Conservation (phyloP, 1,140 invertebrate genomes). For the Eupeodes corollae region DNA sequence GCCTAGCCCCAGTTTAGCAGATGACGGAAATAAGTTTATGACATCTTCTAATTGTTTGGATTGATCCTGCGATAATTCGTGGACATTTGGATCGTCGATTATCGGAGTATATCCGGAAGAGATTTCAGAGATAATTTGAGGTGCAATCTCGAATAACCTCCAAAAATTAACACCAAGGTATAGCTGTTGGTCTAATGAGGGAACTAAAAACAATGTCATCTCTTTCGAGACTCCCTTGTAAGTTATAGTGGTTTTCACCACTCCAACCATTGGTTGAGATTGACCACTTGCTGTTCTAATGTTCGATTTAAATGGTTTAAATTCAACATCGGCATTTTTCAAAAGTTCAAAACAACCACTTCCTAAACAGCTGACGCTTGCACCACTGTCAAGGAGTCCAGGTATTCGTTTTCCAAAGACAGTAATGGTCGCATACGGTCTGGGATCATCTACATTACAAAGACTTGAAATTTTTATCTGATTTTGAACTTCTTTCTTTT, state of each 20-base stretch:
- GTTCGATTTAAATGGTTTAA: neutral
- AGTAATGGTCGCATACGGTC: no score
- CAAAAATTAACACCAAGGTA: constrained; percentile 6
- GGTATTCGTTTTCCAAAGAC: neutral
- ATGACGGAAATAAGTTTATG: constrained; percentile 9
- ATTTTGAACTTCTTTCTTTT: constrained; percentile 1
- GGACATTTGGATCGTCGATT: neutral
- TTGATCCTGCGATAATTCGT: neutral
- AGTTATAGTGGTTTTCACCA: neutral
- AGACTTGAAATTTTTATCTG: neutral
- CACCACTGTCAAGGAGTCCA: constrained; percentile 3
- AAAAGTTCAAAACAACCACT: neutral
- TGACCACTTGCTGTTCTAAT: constrained; percentile 2
- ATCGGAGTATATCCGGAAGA: constrained; percentile 5
- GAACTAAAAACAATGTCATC: constrained; percentile 1
- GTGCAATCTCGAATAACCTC: no score
- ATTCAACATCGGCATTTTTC: neutral
- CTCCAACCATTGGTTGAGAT: neutral
- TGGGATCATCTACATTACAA: neutral
- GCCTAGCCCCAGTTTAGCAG: constrained; percentile 15
- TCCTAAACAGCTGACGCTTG: neutral
- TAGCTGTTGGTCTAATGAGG: constrained; percentile 1
- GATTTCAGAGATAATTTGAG: no score
- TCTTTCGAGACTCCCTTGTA: neutral
- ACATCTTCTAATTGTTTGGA: neutral